Evolutionary conservation across 2,888 invertebrate genomes (phyloP).

Genomic region (Biston stratarius): DNA sequence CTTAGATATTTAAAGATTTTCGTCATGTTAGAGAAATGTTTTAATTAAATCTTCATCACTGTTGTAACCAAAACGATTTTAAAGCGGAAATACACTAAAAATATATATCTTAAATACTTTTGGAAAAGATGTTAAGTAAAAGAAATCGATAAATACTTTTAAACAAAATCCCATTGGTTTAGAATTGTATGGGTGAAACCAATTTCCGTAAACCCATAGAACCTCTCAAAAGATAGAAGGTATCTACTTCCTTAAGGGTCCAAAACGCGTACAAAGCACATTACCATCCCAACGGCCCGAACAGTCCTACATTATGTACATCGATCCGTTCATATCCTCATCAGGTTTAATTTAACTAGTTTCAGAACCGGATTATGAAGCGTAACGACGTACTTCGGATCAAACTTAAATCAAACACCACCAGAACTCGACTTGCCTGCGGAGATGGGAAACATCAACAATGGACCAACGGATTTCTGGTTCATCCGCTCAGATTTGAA

Average conservation of each 20-base stretch:
- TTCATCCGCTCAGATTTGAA: slow-evolving; percentile 37
- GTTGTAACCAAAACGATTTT: no score
- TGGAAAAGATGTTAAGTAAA: no score
- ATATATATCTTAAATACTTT: no score
- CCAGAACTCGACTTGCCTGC: slow-evolving; percentile 16
- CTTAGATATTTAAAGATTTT: no score
- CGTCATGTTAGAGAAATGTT: no score
- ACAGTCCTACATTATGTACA: slow-evolving; percentile 5
- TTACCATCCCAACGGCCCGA: slow-evolving; percentile 4
- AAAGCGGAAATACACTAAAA: no score
- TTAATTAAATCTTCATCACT: no score
- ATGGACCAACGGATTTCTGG: slow-evolving; percentile 35
- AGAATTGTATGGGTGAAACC: no score
- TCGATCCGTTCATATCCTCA: slow-evolving; percentile 23
- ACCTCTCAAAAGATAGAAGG: no score
- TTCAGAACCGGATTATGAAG: slow-evolving; percentile 15
- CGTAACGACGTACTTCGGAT: slow-evolving; percentile 30
- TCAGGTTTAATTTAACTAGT: slow-evolving; percentile 31
- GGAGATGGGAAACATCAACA: slow-evolving; percentile 42
- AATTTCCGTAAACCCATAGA: no score
- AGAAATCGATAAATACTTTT: no score
- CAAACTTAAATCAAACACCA: slow-evolving; percentile 38
- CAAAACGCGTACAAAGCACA: background rate
- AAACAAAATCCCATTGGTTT: no score
- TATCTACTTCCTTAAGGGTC: background rate